Conservation (phyloP, 2,797 vertebrate species). For the Pseudomugil gertrudae region DNA sequence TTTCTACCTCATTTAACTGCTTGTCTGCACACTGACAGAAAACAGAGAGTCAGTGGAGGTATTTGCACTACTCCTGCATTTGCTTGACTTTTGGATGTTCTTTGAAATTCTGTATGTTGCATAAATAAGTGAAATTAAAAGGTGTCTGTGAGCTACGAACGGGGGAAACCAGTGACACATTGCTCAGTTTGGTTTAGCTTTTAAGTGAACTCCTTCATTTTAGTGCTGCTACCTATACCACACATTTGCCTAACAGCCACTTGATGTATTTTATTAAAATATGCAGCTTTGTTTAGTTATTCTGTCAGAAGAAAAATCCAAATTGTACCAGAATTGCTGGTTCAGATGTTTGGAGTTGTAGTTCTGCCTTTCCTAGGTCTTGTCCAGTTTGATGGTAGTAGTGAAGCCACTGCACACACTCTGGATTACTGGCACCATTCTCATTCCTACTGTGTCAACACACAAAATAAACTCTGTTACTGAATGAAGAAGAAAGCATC, state of each 20-base stretch:
- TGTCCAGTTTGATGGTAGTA: conserved; percentile 30
- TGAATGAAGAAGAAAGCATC: conserved; percentile 63
- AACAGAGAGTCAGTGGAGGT: conserved; percentile 11
- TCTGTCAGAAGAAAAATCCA: conserved; percentile 16
- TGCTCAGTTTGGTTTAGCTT: background rate
- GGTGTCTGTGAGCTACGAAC: conserved; percentile 13
- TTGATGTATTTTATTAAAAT: background rate
- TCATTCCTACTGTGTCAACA: conserved; percentile 38
- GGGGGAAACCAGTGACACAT: conserved; percentile 10
- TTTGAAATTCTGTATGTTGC: conserved; percentile 15
- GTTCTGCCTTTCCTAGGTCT: conserved; percentile 13
- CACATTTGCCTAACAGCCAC: background rate
- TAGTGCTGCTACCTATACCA: background rate
- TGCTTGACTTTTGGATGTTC: background rate
- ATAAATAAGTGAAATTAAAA: background rate
- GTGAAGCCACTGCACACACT: conserved; percentile 52
- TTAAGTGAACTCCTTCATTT: conserved; percentile 1
- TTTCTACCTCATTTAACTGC: conserved; percentile 58
- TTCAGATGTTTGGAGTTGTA: conserved; percentile 17
- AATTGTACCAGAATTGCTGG: conserved; percentile 8
- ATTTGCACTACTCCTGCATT: conserved; percentile 5
- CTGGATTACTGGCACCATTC: conserved; percentile 40
- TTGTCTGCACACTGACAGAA: conserved; percentile 42
- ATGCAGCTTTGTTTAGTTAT: conserved; percentile 1
- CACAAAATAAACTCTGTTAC: conserved; percentile 7